Percentiles rank a stretch among this genome's conserved stretches.
Evolutionary conservation across 2,113 vertebrate species (phyloP).

Genomic region (Syrmaticus mikado): DNA sequence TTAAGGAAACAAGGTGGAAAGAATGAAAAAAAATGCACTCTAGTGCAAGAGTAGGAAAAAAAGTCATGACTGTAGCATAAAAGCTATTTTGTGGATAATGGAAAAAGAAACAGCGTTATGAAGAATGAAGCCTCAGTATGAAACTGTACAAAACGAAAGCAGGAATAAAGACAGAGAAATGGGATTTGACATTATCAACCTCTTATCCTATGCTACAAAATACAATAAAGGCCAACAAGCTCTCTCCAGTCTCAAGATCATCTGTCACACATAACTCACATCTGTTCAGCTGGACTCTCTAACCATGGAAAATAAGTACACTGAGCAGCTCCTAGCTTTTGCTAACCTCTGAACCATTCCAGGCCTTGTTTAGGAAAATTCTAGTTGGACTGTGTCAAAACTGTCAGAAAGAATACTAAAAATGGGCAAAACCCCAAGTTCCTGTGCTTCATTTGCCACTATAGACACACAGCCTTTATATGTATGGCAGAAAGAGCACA

Average conservation of each 20-base stretch:
- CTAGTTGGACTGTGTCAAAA: not conserved
- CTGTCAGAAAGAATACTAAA: not conserved
- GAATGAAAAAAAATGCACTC: not conserved
- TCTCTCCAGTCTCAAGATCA: not conserved
- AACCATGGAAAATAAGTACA: not conserved
- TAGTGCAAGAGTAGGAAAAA: not conserved
- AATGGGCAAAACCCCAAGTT: not conserved
- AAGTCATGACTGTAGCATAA: not conserved
- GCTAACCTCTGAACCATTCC: not conserved
- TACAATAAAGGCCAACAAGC: not conserved
- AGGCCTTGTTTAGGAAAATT: not conserved
- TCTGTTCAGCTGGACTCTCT: not conserved
- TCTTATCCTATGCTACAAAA: not conserved
- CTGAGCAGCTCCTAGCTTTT: not conserved
- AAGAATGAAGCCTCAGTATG: not conserved
- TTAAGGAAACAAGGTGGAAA: constrained; percentile 21
- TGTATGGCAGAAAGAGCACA: not conserved
- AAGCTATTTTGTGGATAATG: not conserved
- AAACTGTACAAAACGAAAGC: not conserved
- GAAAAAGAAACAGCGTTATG: rapidly evolving
- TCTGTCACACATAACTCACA: not conserved
- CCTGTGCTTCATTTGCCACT: not conserved
- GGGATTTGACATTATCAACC: not conserved
- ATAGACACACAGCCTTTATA: not conserved
- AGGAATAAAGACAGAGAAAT: not conserved